Conservation (phyloP, 2,888 invertebrate genomes). For the Theristus sp. region DNA sequence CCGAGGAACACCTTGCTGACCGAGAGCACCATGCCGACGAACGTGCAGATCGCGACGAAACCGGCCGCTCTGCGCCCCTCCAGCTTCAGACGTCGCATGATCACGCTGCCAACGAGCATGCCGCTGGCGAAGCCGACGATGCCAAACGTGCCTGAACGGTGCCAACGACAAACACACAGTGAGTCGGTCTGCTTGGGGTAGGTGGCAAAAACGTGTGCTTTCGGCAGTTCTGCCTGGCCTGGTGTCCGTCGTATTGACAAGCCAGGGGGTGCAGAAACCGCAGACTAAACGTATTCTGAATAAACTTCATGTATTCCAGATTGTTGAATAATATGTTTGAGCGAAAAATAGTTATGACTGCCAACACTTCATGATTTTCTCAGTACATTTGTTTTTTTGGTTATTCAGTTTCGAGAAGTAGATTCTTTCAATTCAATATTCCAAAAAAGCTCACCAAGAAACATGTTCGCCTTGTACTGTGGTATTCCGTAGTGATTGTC, state of each 20-base stretch:
- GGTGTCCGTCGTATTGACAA: no score
- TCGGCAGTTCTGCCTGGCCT: no score
- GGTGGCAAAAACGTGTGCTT: no score
- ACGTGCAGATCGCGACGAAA: conserved; percentile 18
- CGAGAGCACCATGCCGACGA: conserved; percentile 18
- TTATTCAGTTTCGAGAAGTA: no score
- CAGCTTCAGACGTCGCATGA: conserved; percentile 15
- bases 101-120: conserved; percentile 16
- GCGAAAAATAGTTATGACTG: no score
- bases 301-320: no score
- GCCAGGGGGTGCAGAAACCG: no score
- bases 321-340: no score
- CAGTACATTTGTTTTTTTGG: no score
- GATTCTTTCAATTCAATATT: no score
- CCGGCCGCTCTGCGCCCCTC: conserved; percentile 19
- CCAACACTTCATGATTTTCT: no score
- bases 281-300: no score
- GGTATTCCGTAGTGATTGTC: conserved; percentile 27
- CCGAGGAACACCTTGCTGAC: conserved; percentile 22
- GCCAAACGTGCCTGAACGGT: conserved; percentile 20
- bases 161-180: neutral
- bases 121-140: conserved; percentile 27
- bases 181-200: neutral
- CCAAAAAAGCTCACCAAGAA: conserved; percentile 14
- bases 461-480: conserved; percentile 20